Evolutionary conservation across 2,888 invertebrate species (phyloP).

Genomic region (Oxystoma pomonae): DNA sequence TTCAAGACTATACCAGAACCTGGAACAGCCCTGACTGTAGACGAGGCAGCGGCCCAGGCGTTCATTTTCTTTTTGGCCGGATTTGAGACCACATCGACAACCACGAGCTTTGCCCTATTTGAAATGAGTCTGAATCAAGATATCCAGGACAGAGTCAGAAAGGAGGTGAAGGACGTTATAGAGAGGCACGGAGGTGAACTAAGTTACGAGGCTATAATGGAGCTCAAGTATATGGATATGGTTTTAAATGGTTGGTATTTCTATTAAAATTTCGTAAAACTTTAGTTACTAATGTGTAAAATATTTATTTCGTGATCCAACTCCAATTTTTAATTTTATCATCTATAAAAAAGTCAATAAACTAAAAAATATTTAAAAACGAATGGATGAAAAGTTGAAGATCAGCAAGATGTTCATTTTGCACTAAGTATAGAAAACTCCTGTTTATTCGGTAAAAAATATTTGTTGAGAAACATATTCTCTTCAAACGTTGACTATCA

Average conservation of each 20-base stretch:
- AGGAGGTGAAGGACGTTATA: conserved; percentile 44
- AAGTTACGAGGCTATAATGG: conserved; percentile 46
- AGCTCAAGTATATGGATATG: conserved; percentile 49
- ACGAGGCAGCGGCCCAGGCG: conserved; percentile 49
- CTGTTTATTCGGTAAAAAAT: too few relatives aligned
- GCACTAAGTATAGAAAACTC: too few relatives aligned
- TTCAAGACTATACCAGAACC: conserved; percentile 13
- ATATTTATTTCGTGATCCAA: too few relatives aligned
- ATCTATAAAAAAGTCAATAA: too few relatives aligned
- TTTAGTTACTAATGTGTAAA: too few relatives aligned
- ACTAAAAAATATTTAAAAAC: too few relatives aligned
- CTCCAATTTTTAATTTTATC: too few relatives aligned
- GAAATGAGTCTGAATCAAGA: conserved; percentile 45
- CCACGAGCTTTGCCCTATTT: conserved; percentile 47
- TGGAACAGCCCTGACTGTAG: conserved; percentile 35
- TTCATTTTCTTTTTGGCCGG: conserved; percentile 50
- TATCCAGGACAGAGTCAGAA: conserved; percentile 45
- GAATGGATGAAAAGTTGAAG: too few relatives aligned
- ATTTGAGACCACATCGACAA: conserved; percentile 51
- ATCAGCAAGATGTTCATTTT: too few relatives aligned
- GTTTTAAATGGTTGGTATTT: conserved; percentile 47
- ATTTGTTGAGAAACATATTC: too few relatives aligned
- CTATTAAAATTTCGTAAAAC: too few relatives aligned
- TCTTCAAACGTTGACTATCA: too few relatives aligned
- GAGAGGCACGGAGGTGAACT: conserved; percentile 38